A percentile compares a stretch with the other conserved stretches of the same genome.
phyloP scores from a whole-genome alignment of 2,888 invertebrate species.

The Eucera pruinosa region DNA sequence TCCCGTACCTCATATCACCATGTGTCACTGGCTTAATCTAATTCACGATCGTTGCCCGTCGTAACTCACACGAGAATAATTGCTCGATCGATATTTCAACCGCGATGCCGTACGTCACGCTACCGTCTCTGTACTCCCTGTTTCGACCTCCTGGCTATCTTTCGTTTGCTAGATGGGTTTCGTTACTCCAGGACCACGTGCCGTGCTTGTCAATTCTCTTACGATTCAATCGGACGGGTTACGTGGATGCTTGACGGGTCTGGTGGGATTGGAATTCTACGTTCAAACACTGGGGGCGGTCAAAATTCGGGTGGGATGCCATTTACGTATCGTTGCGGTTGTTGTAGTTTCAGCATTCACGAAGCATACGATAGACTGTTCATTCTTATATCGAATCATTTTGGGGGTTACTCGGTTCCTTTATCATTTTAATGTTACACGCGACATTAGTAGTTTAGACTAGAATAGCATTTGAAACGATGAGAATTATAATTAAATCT shows the following conservation, averaged over 20 bases:
- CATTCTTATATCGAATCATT: too few relatives aligned
- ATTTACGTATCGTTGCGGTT: too few relatives aligned
- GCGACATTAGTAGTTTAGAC: too few relatives aligned
- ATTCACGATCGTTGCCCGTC: constrained; percentile 79
- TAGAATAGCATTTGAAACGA: too few relatives aligned
- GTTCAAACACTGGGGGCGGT: too few relatives aligned
- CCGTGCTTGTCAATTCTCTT: background rate
- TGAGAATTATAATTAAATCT: too few relatives aligned
- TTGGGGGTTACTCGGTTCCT: too few relatives aligned
- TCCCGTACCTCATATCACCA: constrained; percentile 80
- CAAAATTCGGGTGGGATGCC: too few relatives aligned
- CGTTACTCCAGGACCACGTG: constrained; percentile 4
- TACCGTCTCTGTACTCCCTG: constrained; percentile 40
- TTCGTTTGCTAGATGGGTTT: constrained; percentile 25
- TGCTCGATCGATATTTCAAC: constrained; percentile 79
- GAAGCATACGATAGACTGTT: too few relatives aligned
- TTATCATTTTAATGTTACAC: too few relatives aligned
- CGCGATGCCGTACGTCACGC: constrained; percentile 73
- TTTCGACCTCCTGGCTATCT: constrained; percentile 38
- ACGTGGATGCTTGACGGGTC: background rate
- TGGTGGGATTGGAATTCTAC: background rate
- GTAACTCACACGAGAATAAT: constrained; percentile 82
- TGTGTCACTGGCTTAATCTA: constrained; percentile 81
- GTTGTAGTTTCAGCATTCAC: too few relatives aligned
- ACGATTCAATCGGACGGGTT: background rate